A percentile compares a stretch with the other conserved stretches of the same genome.
These are phyloP conservation scores for Coelogynopora nodosa DNA, from an alignment of 2,888 invertebrate species.

Conservation along the genomic window DNA sequence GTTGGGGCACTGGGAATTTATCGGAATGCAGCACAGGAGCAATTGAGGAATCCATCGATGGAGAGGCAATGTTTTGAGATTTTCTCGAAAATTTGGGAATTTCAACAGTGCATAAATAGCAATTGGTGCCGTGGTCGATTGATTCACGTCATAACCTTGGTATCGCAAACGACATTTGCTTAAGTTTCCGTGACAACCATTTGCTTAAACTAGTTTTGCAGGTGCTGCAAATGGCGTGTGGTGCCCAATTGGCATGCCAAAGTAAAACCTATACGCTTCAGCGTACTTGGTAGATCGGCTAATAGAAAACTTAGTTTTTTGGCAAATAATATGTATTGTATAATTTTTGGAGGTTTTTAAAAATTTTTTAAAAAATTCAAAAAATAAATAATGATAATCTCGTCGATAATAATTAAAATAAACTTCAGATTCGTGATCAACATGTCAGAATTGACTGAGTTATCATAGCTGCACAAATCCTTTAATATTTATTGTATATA, in stretches of 20 bases:
- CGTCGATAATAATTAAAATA: too few relatives aligned
- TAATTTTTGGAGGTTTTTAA: too few relatives aligned
- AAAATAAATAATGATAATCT: too few relatives aligned
- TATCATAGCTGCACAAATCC: too few relatives aligned
- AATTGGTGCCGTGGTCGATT: background rate
- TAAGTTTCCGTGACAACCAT: background rate
- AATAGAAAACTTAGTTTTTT: background rate
- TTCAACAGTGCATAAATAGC: background rate
- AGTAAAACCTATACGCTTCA: conserved; percentile 16
- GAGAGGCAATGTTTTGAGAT: background rate
- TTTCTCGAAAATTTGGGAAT: background rate
- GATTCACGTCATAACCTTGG: background rate
- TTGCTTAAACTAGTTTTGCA: background rate
- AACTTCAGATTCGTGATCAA: too few relatives aligned
- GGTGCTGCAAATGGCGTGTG: conserved; percentile 9
- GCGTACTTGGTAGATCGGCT: background rate
- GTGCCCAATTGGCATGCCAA: conserved; percentile 21
- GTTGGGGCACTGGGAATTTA: background rate
- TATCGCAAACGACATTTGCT: background rate
- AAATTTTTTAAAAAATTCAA: too few relatives aligned
- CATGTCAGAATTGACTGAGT: too few relatives aligned
- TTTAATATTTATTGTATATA: too few relatives aligned
- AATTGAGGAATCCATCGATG: background rate
- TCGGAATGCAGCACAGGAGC: background rate
- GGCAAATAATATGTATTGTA: too few relatives aligned